Percentiles rank a stretch among this genome's conserved stretches.
Conservation (phyloP, 2,888 invertebrate species). For the Epistrophe eligans region DNA sequence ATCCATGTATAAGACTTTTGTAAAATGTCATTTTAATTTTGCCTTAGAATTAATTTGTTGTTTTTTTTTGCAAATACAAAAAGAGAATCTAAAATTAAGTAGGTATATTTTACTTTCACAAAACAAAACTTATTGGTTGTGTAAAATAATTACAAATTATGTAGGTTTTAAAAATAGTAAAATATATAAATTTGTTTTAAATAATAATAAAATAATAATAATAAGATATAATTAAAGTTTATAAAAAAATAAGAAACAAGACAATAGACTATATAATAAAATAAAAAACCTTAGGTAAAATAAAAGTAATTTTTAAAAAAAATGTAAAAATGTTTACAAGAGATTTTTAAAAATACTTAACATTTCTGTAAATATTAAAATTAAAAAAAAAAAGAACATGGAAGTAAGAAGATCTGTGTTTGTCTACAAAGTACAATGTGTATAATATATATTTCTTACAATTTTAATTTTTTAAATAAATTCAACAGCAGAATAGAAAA, state of each 20-base stretch:
- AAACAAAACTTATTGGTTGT: neutral
- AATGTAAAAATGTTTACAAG: neutral
- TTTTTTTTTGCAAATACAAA: constrained; percentile 34
- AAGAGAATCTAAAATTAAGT: neutral
- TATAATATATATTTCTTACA: neutral
- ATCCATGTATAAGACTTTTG: constrained; percentile 54
- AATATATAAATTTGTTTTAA: neutral
- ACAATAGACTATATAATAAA: neutral
- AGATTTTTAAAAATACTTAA: neutral
- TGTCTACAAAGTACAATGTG: constrained; percentile 16
- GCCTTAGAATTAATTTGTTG: constrained; percentile 12
- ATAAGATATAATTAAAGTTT: neutral
- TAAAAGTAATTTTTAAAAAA: neutral
- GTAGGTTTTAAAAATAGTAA: constrained; percentile 24
- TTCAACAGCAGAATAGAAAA: neutral
- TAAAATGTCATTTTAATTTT: constrained; percentile 41
- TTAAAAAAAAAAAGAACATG: neutral
- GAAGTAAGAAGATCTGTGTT: neutral
- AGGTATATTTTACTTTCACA: neutral
- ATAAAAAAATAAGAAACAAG: neutral
- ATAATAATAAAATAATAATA: neutral
- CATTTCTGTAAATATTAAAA: constrained; percentile 16
- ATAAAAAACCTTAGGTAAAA: neutral
- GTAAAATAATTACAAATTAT: constrained; percentile 26
- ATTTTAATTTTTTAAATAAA: neutral